Evolutionary conservation across 35 echinoderm and acorn worm genomes (phyloP).

Genomic region (Ophiothrix spiculata): DNA sequence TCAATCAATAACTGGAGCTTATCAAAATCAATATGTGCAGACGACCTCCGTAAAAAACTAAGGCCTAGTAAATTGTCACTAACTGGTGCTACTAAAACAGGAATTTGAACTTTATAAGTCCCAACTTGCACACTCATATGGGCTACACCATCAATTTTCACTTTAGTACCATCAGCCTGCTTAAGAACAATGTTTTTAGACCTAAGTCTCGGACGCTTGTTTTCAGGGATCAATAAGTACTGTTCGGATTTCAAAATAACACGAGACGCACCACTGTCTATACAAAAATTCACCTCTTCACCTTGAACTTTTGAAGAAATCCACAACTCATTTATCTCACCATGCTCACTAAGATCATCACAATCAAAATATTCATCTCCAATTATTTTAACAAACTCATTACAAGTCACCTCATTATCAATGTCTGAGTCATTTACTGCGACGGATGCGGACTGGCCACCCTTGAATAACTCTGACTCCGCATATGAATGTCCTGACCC

Average conservation of each 20-base stretch:
- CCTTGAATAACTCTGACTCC: no score
- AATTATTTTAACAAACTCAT: background rate
- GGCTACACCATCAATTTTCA: slow-evolving; percentile 12
- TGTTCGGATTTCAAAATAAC: background rate
- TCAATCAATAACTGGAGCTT: background rate
- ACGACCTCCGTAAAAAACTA: background rate
- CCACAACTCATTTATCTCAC: background rate
- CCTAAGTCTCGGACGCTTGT: background rate
- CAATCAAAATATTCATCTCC: background rate
- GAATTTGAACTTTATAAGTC: background rate
- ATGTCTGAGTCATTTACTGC: no score
- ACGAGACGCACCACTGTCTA: background rate
- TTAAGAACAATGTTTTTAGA: background rate
- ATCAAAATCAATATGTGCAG: background rate
- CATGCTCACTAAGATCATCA: background rate
- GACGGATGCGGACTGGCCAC: background rate
- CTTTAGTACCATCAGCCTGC: background rate
- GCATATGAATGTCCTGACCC: background rate
- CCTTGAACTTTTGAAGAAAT: background rate
- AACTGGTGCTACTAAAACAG: background rate
- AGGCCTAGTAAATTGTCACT: slow-evolving; percentile 9
- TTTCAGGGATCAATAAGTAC: background rate
- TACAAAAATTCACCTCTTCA: background rate
- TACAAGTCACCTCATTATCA: no score
- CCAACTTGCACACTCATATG: background rate